phyloP scores from a whole-genome alignment of 2,113 vertebrate species.

The Entomyzon cyanotis region DNA sequence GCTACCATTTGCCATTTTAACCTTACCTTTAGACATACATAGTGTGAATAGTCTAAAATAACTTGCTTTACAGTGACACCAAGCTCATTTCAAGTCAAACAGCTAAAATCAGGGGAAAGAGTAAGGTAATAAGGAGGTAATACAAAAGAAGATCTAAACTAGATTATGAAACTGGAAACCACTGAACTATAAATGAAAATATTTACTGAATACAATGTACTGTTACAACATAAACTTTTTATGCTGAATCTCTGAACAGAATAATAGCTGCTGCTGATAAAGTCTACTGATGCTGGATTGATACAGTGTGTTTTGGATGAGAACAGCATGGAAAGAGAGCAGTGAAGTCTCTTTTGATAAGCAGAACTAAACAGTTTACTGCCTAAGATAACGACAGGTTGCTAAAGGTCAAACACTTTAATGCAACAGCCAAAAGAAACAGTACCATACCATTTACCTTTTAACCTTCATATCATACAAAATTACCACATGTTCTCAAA shows the following conservation, averaged over 20 bases:
- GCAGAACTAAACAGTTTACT: slow-evolving; percentile 51
- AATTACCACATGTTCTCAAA: slow-evolving; percentile 9
- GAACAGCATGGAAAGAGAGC: slow-evolving; percentile 42
- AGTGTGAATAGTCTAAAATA: neutral
- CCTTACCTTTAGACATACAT: neutral
- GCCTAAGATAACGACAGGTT: slow-evolving; percentile 61
- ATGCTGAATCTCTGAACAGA: neutral
- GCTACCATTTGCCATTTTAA: neutral
- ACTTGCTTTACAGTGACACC: neutral
- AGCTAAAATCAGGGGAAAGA: neutral
- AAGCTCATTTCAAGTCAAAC: neutral
- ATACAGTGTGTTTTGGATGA: slow-evolving; percentile 49
- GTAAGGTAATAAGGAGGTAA: neutral
- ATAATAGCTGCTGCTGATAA: slow-evolving; percentile 8
- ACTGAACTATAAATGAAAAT: neutral
- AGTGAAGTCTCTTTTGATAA: slow-evolving; percentile 62
- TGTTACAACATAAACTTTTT: neutral
- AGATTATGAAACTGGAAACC: slow-evolving; percentile 31
- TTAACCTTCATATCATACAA: slow-evolving; percentile 32
- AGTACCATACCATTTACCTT: slow-evolving; percentile 42
- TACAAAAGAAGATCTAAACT: neutral
- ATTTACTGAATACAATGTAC: neutral
- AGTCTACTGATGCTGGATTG: slow-evolving; percentile 18
- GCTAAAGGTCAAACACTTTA: slow-evolving; percentile 47
- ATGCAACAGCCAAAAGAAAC: slow-evolving; percentile 57